phyloP scores from a whole-genome alignment of 2,113 vertebrate genomes.

The Phoxinus phoxinus region DNA sequence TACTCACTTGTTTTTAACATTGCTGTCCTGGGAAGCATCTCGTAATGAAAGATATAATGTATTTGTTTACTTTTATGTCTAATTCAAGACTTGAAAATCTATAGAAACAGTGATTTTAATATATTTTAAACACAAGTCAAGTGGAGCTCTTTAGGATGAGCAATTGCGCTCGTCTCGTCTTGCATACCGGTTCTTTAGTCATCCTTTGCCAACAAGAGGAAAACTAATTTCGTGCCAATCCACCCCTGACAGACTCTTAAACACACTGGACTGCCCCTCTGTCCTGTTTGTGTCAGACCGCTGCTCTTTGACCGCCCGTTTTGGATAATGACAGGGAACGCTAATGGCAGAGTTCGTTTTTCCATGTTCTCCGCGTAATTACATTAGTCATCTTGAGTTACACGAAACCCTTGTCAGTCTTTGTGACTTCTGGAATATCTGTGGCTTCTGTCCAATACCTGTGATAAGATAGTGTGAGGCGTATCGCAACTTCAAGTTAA shows the following conservation, averaged over 20 bases:
- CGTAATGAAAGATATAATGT: background rate
- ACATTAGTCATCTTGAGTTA: slow-evolving; percentile 22
- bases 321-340: slow-evolving; percentile 22
- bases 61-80: background rate
- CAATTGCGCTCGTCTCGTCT: background rate
- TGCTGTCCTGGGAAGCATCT: background rate
- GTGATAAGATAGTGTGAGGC: slow-evolving; percentile 23
- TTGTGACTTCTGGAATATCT: slow-evolving; percentile 20
- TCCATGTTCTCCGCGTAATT: slow-evolving; percentile 5
- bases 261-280: background rate
- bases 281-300: background rate
- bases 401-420: slow-evolving; percentile 7
- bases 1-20: background rate
- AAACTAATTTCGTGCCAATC: background rate
- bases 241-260: background rate
- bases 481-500: slow-evolving; percentile 1
- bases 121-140: background rate
- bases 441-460: slow-evolving; percentile 5
- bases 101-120: background rate
- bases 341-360: slow-evolving; percentile 30
- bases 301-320: background rate
- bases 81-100: background rate
- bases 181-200: slow-evolving; percentile 13
- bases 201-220: slow-evolving; percentile 3
- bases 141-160: background rate